phyloP scores from a whole-genome alignment of 53 echinoderm and acorn worm genomes.

The Paracentrotus lividus region DNA sequence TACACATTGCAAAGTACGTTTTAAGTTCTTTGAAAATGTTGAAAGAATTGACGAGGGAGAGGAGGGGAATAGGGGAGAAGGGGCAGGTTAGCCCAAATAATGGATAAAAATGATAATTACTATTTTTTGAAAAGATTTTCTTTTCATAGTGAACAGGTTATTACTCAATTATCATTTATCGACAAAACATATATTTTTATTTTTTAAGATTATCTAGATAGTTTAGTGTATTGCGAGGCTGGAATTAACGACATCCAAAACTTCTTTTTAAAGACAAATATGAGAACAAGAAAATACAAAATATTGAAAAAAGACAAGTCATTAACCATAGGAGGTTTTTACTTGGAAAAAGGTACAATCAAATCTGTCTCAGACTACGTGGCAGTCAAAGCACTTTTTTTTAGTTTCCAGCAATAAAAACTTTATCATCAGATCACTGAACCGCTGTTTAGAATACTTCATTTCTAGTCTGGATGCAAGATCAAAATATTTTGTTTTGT shows the following conservation, averaged over 20 bases:
- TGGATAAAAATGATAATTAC: too few relatives aligned
- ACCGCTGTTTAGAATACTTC: not conserved
- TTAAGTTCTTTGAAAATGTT: too few relatives aligned
- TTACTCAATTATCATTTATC: too few relatives aligned
- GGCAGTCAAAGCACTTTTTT: not conserved
- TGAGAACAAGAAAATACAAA: not conserved
- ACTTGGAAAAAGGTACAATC: not conserved
- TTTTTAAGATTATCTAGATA: not conserved
- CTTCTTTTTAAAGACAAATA: not conserved
- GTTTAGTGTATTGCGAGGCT: not conserved
- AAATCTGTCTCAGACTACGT: not conserved
- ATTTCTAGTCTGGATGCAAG: not conserved
- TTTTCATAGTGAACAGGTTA: too few relatives aligned
- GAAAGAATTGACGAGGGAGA: not conserved
- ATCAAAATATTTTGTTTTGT: not conserved
- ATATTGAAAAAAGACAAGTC: not conserved
- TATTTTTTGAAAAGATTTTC: too few relatives aligned
- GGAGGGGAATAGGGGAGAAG: not conserved
- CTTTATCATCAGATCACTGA: not conserved
- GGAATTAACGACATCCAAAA: not conserved
- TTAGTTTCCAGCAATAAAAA: not conserved
- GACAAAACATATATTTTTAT: not conserved
- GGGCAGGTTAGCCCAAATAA: too few relatives aligned
- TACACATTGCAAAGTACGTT: too few relatives aligned
- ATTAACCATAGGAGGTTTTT: not conserved